Evolutionary conservation across 2,888 invertebrate species (phyloP).

Genomic region (Eupithecia insigniata): DNA sequence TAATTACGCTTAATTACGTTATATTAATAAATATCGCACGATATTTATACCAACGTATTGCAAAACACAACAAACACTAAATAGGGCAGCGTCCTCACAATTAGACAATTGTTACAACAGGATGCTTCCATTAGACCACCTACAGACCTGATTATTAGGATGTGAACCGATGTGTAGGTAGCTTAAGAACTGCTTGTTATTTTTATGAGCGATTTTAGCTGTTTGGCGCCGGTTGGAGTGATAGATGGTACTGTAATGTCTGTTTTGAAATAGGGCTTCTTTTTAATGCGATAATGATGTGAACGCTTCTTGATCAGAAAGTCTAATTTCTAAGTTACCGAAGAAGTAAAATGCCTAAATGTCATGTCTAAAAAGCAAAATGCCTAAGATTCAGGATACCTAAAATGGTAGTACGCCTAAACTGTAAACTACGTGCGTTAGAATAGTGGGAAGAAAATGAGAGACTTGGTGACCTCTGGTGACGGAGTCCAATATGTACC

Average conservation of each 20-base stretch:
- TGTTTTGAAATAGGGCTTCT: neutral
- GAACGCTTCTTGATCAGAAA: too few species aligned
- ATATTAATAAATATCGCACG: neutral
- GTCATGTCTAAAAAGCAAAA: too few species aligned
- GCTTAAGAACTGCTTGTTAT: slow-evolving; percentile 13
- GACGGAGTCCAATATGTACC: too few species aligned
- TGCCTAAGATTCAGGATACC: too few species aligned
- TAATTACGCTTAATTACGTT: too few species aligned
- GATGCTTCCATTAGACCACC: slow-evolving; percentile 62
- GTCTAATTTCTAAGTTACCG: too few species aligned
- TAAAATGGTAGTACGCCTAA: too few species aligned
- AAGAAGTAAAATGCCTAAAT: too few species aligned
- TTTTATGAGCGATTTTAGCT: neutral
- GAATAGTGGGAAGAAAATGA: neutral
- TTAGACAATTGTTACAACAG: slow-evolving; percentile 61
- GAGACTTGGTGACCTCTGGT: neutral
- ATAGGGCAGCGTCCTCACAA: slow-evolving; percentile 53
- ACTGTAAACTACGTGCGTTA: too few species aligned
- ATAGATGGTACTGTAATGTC: neutral
- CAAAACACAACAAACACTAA: slow-evolving; percentile 20
- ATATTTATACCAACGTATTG: neutral
- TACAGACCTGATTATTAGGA: slow-evolving; percentile 59
- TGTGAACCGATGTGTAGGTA: slow-evolving; percentile 49
- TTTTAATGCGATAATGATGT: neutral
- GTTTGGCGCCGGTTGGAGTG: slow-evolving; percentile 3